Percentiles rank a stretch among this genome's conserved stretches.
Evolutionary conservation across 1,140 invertebrate genomes (phyloP).

Genomic region (Drosophila teissieri): DNA sequence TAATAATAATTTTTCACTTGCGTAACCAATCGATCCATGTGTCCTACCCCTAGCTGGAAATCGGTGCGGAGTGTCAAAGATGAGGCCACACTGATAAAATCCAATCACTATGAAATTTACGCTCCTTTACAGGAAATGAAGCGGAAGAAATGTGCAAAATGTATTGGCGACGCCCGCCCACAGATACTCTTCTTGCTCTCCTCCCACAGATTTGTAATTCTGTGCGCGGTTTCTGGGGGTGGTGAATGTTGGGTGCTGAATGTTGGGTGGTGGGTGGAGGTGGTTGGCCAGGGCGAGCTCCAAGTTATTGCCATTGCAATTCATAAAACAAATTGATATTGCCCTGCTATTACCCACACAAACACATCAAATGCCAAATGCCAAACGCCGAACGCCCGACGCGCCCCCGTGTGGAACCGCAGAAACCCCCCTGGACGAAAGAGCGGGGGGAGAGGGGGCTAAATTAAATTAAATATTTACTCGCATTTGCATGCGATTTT

Average conservation of each 20-base stretch:
- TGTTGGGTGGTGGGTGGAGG: background rate
- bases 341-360: slow-evolving; percentile 70
- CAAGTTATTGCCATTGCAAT: slow-evolving; percentile 80
- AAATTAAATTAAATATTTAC: slow-evolving; percentile 84
- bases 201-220: slow-evolving; percentile 16
- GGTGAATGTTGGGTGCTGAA: background rate
- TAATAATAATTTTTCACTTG: slow-evolving; percentile 80
- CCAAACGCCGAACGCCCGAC: slow-evolving; percentile 63
- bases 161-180: slow-evolving; percentile 56
- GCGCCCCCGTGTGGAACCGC: slow-evolving; percentile 64
- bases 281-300: slow-evolving; percentile 36
- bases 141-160: slow-evolving; percentile 83
- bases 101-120: slow-evolving; percentile 83
- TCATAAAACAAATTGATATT: slow-evolving; percentile 84
- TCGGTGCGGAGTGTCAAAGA: slow-evolving; percentile 73
- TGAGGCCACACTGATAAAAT: slow-evolving; percentile 82
- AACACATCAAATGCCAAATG: slow-evolving; percentile 20
- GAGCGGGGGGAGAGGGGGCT: background rate
- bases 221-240: slow-evolving; percentile 4
- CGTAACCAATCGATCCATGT: slow-evolving; percentile 80
- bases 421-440: slow-evolving; percentile 8
- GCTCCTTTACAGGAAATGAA: slow-evolving; percentile 83
- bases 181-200: slow-evolving; percentile 1
- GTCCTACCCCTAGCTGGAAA: slow-evolving; percentile 50
- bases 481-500: slow-evolving; percentile 77